Evolutionary conservation across 2,888 invertebrate genomes (phyloP).

Genomic region (Panzeria rudis): DNA sequence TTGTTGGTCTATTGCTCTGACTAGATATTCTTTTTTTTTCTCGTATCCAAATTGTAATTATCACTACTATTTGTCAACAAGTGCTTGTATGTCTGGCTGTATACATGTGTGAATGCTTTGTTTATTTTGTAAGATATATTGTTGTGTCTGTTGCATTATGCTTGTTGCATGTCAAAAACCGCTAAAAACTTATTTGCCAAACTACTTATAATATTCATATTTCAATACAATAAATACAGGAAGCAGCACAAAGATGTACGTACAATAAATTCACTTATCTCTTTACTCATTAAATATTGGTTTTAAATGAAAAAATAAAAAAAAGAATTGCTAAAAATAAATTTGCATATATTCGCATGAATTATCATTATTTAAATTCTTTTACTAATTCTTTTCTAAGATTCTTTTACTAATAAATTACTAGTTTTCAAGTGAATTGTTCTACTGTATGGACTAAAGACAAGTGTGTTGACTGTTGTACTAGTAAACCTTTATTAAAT

Average conservation of each 20-base stretch:
- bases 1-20: conserved; percentile 36
- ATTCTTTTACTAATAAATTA: too few species aligned
- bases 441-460: too few species aligned
- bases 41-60: conserved; percentile 32
- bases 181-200: conserved; percentile 48
- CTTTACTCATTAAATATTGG: conserved; percentile 8
- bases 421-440: too few species aligned
- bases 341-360: conserved; percentile 34
- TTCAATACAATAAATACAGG: background rate
- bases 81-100: conserved; percentile 23
- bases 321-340: conserved; percentile 1
- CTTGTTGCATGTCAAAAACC: conserved; percentile 42
- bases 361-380: conserved; percentile 22
- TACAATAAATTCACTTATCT: conserved; percentile 45
- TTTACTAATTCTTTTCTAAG: too few species aligned
- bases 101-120: background rate
- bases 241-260: background rate
- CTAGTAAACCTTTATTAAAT: too few species aligned
- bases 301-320: background rate
- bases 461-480: too few species aligned
- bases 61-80: conserved; percentile 54
- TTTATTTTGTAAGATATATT: conserved; percentile 32
- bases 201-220: conserved; percentile 26
- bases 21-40: background rate
- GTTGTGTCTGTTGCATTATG: conserved; percentile 20